Evolutionary conservation across 2,888 invertebrate genomes (phyloP).

Genomic region (Meloe dianella): DNA sequence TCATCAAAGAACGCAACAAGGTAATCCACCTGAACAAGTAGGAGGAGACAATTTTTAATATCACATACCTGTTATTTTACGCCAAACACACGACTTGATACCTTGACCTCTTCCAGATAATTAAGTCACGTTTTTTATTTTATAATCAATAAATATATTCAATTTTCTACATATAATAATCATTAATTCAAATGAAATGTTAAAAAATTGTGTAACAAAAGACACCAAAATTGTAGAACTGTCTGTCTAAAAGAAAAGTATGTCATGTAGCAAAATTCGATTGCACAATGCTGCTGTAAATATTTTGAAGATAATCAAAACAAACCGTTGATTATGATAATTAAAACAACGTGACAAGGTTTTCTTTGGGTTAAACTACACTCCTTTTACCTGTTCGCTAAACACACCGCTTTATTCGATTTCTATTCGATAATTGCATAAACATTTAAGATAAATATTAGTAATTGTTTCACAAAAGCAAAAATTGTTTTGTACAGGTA

Average conservation of each 20-base stretch:
- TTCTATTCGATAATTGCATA: background rate
- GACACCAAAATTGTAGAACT: background rate
- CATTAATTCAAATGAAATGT: background rate
- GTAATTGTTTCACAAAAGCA: too few relatives aligned
- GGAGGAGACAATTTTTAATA: conserved; percentile 26
- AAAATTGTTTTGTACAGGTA: conserved; percentile 21
- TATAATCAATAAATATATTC: conserved; percentile 17
- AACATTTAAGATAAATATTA: background rate
- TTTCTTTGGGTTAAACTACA: background rate
- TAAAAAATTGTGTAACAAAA: background rate
- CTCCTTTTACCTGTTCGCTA: conserved; percentile 1
- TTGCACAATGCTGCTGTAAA: conserved; percentile 19
- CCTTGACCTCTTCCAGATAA: conserved; percentile 42
- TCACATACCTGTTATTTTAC: conserved; percentile 35
- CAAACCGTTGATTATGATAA: background rate
- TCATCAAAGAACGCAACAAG: conserved; percentile 19
- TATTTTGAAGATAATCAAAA: conserved; percentile 19
- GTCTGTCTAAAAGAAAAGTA: too few relatives aligned
- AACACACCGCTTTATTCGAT: background rate
- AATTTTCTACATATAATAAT: background rate
- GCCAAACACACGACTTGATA: conserved; percentile 38
- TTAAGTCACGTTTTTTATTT: conserved; percentile 41
- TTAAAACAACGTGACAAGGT: conserved; percentile 6
- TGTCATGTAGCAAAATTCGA: background rate
- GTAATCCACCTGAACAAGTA: conserved; percentile 24